These are phyloP conservation scores for Idaea aversata DNA, from an alignment of 2,888 invertebrate genomes.

Conservation along the genomic window DNA sequence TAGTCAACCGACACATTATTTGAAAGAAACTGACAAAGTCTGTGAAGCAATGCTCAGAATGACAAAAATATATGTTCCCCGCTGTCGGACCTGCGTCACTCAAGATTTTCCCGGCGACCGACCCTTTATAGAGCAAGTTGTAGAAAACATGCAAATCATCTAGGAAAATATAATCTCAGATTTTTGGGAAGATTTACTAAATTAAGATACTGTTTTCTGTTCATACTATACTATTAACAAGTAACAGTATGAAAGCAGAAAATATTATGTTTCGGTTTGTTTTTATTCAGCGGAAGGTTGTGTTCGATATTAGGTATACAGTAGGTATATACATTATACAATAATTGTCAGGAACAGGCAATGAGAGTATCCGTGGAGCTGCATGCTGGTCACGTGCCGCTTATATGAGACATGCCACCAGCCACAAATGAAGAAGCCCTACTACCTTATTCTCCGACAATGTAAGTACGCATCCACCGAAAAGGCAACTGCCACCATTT, in stretches of 20 bases:
- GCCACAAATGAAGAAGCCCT: constrained; percentile 53
- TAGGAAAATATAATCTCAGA: constrained; percentile 26
- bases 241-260: background rate
- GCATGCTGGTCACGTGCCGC: constrained; percentile 60
- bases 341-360: constrained; percentile 38
- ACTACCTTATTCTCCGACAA: constrained; percentile 11
- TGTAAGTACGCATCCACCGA: background rate
- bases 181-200: background rate
- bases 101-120: constrained; percentile 43
- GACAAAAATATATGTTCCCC: constrained; percentile 60
- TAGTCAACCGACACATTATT: constrained; percentile 16
- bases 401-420: constrained; percentile 62
- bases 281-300: constrained; percentile 3
- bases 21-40: constrained; percentile 28
- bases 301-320: constrained; percentile 26
- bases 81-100: constrained; percentile 63
- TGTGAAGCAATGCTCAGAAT: constrained; percentile 44
- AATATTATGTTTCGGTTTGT: constrained; percentile 12
- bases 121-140: constrained; percentile 51
- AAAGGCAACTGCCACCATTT: background rate
- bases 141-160: constrained; percentile 52
- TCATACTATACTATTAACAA: background rate
- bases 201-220: background rate
- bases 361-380: constrained; percentile 28
- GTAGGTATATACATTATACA: too few species aligned